phyloP scores from a whole-genome alignment of 2,113 vertebrate genomes.

The Aptenodytes forsteri region DNA sequence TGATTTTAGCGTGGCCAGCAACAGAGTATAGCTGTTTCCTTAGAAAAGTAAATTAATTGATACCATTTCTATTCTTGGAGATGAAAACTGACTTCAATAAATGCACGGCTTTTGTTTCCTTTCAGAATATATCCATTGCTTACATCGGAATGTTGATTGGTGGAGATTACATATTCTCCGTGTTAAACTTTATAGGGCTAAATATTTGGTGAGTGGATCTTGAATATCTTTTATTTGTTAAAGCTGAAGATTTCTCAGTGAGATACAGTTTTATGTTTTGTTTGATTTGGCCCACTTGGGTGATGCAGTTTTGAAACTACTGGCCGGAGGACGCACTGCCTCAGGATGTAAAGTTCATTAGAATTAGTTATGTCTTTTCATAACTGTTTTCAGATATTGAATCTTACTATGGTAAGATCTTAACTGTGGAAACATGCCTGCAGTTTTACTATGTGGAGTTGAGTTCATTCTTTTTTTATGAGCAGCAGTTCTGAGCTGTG shows the following conservation, averaged over 20 bases:
- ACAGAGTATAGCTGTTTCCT: neutral
- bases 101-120: neutral
- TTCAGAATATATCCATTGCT: conserved; percentile 89
- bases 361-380: neutral
- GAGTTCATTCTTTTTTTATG: neutral
- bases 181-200: conserved; percentile 89
- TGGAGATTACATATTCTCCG: conserved; percentile 90
- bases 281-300: neutral
- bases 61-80: neutral
- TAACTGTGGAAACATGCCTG: neutral
- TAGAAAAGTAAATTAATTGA: neutral
- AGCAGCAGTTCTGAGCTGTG: neutral
- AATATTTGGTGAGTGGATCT: conserved; percentile 89
- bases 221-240: conserved; percentile 4
- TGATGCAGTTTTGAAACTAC: neutral
- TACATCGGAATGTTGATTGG: conserved; percentile 90
- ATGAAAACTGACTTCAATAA: neutral
- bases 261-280: neutral
- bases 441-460: neutral
- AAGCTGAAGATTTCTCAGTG: neutral
- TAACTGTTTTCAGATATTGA: neutral
- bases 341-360: neutral
- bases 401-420: neutral
- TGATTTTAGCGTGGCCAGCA: neutral
- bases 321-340: neutral